Evolutionary conservation across 2,888 invertebrate species (phyloP).

Genomic region (Lasioglossum malachurum): DNA sequence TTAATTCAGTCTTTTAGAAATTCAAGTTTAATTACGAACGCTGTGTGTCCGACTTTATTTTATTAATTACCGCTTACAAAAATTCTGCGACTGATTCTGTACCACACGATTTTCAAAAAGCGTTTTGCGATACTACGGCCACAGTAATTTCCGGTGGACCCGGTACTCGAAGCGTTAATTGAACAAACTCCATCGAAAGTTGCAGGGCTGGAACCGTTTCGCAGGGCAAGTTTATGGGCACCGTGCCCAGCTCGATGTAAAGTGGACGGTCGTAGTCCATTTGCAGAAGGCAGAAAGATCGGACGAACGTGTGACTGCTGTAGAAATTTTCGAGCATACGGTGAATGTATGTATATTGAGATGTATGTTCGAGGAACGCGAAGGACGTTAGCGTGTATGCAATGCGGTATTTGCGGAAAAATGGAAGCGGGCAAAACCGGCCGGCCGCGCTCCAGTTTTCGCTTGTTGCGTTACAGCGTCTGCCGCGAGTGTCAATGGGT

Average conservation of each 20-base stretch:
- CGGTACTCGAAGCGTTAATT: not conserved
- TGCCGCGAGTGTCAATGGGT: not conserved
- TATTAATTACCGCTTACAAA: too few species aligned
- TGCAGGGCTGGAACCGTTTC: not conserved
- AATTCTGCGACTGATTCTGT: too few species aligned
- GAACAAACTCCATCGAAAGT: not conserved
- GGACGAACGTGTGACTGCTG: not conserved
- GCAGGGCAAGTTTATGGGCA: not conserved
- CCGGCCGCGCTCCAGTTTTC: conserved; percentile 13
- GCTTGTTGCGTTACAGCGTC: not conserved
- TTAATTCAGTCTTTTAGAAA: too few species aligned
- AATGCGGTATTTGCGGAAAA: conserved; percentile 12
- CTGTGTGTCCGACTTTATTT: too few species aligned
- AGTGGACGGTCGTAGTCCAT: not conserved
- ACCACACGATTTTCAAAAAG: not conserved
- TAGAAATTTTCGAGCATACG: not conserved
- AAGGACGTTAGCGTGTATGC: conserved; percentile 20
- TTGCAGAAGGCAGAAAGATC: not conserved
- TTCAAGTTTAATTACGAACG: too few species aligned
- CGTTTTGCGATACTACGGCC: not conserved
- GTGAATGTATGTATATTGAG: not conserved
- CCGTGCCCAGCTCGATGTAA: not conserved
- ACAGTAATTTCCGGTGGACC: not conserved
- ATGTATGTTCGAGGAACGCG: not conserved
- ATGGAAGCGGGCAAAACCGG: not conserved